Base-by-base conservation (phyloP, 2,797 vertebrate species). In the Acanthurus lineatus region DNA sequence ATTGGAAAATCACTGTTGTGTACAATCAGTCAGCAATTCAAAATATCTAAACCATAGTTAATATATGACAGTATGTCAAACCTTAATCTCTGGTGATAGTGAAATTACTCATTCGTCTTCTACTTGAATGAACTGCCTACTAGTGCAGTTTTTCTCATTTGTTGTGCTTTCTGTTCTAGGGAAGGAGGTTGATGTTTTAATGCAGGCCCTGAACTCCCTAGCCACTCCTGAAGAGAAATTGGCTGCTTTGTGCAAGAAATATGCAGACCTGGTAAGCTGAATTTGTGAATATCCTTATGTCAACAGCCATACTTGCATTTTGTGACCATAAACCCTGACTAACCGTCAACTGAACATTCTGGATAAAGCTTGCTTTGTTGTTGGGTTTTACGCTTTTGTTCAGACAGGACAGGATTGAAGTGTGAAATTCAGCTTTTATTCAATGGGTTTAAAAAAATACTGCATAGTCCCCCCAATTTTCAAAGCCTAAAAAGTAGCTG, bases 161-260 rank as follows among this genome's bases (percentile, higher is more conserved):
- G 16, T 83, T 54, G 35, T n/a, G n/a, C n/a, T n/a, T 69, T 87
- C 45, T 84, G 81, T 70, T 85, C 11, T 83, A 99, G 98, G 98
- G 81, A 99, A 99, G 95, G 98, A 99, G 93, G 98, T 99, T 22
- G 90, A 97, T 48, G 94, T 99, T 84, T 78, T 99, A 91, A 99
- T 99, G 98, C 97, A 99, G 93, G 98, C 98, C 11, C 94, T 99
- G 85, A 97, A 99, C 87, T 96, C 97, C 1, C 95, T 99, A 47
- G 92, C 96, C 75, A 97, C 97, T 69, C 98, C 98, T 17, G 98
- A 99, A 86, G 98, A 99, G 92, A 99, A 99, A 82, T 93, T 99
- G 84, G 98, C 98, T 70, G 98, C 98, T 86, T 92, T 99, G 87
- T 99, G 98, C 95, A 99, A 99, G 95, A 99, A 98, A 91, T 99